These are phyloP conservation scores for Semicossyphus pulcher DNA, from an alignment of 2,113 vertebrate genomes.

Conservation along the genomic window DNA sequence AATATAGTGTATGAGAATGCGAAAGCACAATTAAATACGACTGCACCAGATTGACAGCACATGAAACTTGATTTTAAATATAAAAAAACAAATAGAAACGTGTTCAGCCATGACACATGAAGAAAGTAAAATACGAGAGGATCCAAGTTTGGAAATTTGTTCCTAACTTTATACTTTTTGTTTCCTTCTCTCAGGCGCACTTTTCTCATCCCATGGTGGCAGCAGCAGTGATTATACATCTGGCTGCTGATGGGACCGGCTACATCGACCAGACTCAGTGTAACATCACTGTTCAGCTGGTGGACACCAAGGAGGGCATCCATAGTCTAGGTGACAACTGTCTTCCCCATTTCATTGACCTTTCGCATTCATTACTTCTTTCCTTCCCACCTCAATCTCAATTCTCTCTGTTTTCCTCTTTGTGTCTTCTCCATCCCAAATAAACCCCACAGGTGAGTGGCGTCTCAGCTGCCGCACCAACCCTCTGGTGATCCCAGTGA, in stretches of 20 bases:
- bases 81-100: too few species aligned
- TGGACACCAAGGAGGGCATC: conserved; percentile 92
- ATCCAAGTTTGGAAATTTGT: neutral
- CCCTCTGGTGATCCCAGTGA: conserved; percentile 97
- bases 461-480: conserved; percentile 97
- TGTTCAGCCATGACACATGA: too few species aligned
- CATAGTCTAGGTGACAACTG: conserved; percentile 90
- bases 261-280: conserved; percentile 94
- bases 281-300: conserved; percentile 91
- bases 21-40: too few species aligned
- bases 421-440: neutral
- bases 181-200: conserved; percentile 82
- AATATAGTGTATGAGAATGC: too few species aligned
- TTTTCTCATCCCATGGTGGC: conserved; percentile 98
- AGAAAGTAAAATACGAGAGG: too few species aligned
- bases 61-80: too few species aligned
- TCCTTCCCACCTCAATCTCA: neutral
- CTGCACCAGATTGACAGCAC: too few species aligned
- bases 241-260: conserved; percentile 94
- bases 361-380: neutral
- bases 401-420: conserved; percentile 16
- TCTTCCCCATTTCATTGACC: neutral
- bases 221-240: conserved; percentile 93
- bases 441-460: conserved; percentile 88
- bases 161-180: neutral